These are phyloP conservation scores for Unio pictorum DNA, from an alignment of 2,888 invertebrate species.

Conservation along the genomic window DNA sequence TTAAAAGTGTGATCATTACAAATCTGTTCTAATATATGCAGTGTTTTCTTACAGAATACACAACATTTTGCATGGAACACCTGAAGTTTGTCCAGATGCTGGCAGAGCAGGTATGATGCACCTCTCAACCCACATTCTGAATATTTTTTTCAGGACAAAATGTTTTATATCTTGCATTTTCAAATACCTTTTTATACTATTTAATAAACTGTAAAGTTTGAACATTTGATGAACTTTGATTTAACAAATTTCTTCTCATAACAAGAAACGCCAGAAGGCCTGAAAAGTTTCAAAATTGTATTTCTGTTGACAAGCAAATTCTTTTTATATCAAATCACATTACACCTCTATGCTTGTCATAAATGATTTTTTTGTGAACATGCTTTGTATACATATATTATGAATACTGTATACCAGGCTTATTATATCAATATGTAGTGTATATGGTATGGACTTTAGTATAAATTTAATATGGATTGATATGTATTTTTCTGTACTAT, in stretches of 20 bases:
- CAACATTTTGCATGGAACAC: constrained; percentile 43
- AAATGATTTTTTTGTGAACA: no score
- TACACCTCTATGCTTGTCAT: no score
- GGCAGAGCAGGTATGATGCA: constrained; percentile 29
- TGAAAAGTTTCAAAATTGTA: not conserved
- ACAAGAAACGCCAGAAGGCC: not conserved
- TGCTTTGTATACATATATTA: no score
- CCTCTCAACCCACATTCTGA: not conserved
- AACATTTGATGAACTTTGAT: no score
- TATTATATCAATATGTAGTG: no score
- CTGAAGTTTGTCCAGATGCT: constrained; percentile 38
- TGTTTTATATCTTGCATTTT: not conserved
- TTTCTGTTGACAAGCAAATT: not conserved
- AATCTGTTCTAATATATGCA: not conserved
- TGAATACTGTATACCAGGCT: no score
- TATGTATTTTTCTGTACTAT: no score
- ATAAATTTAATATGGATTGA: no score
- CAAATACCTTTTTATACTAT: not conserved
- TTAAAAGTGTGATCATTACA: not conserved
- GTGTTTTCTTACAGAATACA: constrained; percentile 36
- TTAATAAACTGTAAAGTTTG: no score
- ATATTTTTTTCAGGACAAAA: constrained; percentile 4
- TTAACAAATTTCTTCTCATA: no score
- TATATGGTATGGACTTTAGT: no score
- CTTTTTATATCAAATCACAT: not conserved